These are phyloP conservation scores for Ophiothrix spiculata DNA, from an alignment of 35 echinoderm and acorn worm genomes.

Conservation along the genomic window DNA sequence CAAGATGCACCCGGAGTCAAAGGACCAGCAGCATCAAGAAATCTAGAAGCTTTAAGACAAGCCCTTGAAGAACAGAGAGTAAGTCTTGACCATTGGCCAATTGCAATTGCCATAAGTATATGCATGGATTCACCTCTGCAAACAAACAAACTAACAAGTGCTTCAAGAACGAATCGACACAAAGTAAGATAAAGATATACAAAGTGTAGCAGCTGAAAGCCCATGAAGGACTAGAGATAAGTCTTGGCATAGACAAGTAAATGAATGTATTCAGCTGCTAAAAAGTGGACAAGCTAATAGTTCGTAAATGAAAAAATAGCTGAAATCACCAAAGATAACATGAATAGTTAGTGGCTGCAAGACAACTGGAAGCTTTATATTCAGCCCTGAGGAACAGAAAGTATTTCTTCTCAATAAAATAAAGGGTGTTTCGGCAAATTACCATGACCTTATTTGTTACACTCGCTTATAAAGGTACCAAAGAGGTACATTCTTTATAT, in stretches of 20 bases:
- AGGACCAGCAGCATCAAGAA: slow-evolving; percentile 69
- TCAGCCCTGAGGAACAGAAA: no score
- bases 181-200: no score
- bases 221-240: no score
- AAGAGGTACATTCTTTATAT: not conserved
- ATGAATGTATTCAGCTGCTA: no score
- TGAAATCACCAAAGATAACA: no score
- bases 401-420: not conserved
- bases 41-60: slow-evolving; percentile 62
- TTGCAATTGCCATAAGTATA: not conserved
- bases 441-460: not conserved
- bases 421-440: not conserved
- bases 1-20: slow-evolving; percentile 60
- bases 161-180: no score
- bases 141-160: not conserved
- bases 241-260: no score
- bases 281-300: no score
- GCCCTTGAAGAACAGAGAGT: slow-evolving; percentile 85
- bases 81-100: slow-evolving; percentile 6
- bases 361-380: no score
- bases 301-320: no score
- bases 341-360: no score
- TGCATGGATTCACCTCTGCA: not conserved
- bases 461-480: not conserved
- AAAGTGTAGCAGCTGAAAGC: no score